These are phyloP conservation scores for Sebastes glaucus DNA, from an alignment of 2,797 vertebrate genomes.

Conservation along the genomic window DNA sequence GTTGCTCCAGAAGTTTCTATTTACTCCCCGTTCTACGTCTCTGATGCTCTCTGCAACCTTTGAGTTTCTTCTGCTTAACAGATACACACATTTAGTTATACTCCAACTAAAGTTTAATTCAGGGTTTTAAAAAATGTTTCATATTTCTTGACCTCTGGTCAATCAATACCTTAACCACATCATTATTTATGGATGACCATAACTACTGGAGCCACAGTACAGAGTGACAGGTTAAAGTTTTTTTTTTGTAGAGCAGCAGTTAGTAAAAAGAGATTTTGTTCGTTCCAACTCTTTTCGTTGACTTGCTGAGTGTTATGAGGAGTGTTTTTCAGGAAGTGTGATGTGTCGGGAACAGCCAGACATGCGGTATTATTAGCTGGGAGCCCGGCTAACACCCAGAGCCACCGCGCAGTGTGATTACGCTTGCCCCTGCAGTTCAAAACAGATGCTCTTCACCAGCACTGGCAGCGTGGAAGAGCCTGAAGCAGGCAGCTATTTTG, in stretches of 20 bases:
- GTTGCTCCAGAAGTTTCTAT: slow-evolving; percentile 37
- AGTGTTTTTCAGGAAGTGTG: slow-evolving; percentile 32
- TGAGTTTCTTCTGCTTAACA: slow-evolving; percentile 2
- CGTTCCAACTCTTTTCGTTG: background rate
- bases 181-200: slow-evolving; percentile 13
- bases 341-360: slow-evolving; percentile 55
- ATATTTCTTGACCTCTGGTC: slow-evolving; percentile 17
- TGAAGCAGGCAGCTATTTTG: slow-evolving; percentile 73
- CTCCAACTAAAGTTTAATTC: slow-evolving; percentile 3
- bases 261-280: slow-evolving; percentile 21
- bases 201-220: background rate
- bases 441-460: slow-evolving; percentile 78
- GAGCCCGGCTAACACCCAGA: slow-evolving; percentile 42
- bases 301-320: background rate
- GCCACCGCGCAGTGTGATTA: slow-evolving; percentile 64
- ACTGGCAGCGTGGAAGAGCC: slow-evolving; percentile 64
- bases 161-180: slow-evolving; percentile 6
- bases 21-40: slow-evolving; percentile 21
- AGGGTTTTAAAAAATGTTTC: slow-evolving; percentile 6
- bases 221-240: background rate
- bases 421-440: slow-evolving; percentile 69
- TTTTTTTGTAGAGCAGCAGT: background rate
- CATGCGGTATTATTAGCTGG: slow-evolving; percentile 54
- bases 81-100: background rate
- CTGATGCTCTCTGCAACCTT: slow-evolving; percentile 25